Conservation (phyloP, 2,888 invertebrate genomes). For the Archips xylosteana region DNA sequence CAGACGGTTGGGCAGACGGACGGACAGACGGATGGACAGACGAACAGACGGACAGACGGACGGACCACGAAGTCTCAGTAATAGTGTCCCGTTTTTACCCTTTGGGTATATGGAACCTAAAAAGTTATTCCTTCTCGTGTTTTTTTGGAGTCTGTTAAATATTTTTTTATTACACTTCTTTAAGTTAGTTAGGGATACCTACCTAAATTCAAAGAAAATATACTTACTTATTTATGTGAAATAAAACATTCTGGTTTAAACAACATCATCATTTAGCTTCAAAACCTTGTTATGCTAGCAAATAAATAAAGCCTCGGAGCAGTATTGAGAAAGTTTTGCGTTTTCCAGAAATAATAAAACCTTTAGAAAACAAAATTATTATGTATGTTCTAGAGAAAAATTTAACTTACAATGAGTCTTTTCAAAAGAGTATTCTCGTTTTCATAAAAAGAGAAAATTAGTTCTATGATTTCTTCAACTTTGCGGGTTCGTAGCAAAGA, state of each 20-base stretch:
- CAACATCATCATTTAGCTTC: conserved; percentile 4
- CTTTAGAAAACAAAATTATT: neutral
- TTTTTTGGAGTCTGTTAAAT: no score
- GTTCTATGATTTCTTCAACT: conserved; percentile 14
- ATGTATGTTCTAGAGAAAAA: neutral
- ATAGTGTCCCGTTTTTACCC: no score
- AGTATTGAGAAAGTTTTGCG: neutral
- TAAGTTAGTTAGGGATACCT: neutral
- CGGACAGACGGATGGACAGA: no score
- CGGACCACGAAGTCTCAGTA: no score
- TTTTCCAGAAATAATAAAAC: neutral
- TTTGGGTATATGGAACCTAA: no score
- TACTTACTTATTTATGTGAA: no score
- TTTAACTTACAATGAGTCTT: neutral
- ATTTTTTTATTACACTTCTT: no score
- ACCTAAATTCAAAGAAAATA: no score
- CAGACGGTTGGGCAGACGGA: no score
- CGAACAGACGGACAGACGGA: no score
- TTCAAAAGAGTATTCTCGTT: neutral
- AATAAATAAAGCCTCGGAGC: neutral
- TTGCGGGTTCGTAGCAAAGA: conserved; percentile 3
- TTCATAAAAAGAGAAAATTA: conserved; percentile 3
- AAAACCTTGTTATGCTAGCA: conserved; percentile 1
- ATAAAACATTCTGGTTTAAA: neutral
- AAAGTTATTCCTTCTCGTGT: no score